phyloP scores from a whole-genome alignment of 2,888 invertebrate species.

The Prosapia bicincta region DNA sequence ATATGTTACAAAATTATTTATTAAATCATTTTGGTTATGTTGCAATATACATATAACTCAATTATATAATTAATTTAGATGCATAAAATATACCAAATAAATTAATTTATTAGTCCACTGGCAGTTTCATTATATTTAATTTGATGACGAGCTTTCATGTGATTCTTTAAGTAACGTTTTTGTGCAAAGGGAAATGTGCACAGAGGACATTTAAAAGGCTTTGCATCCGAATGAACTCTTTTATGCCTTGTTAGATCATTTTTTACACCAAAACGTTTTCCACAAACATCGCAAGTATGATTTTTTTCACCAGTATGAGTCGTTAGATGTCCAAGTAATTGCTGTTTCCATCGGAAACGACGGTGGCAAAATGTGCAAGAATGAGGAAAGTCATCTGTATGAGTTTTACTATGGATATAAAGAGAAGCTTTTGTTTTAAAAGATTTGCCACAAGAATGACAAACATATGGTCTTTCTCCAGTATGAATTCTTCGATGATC shows the following conservation, averaged over 20 bases:
- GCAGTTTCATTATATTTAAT: background rate
- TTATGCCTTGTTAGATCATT: slow-evolving; percentile 24
- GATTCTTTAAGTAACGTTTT: slow-evolving; percentile 37
- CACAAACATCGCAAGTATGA: slow-evolving; percentile 54
- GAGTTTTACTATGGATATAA: slow-evolving; percentile 49
- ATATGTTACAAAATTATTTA: too few relatives aligned
- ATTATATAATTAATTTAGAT: too few relatives aligned
- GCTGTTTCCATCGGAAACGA: slow-evolving; percentile 48
- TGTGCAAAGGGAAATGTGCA: slow-evolving; percentile 24
- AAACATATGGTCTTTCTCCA: slow-evolving; percentile 47
- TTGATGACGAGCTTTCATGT: slow-evolving; percentile 38
- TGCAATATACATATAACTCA: too few relatives aligned
- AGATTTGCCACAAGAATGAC: slow-evolving; percentile 46
- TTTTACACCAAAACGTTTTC: slow-evolving; percentile 40
- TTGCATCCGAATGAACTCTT: slow-evolving; percentile 45
- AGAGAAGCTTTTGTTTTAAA: slow-evolving; percentile 38
- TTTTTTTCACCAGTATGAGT: slow-evolving; percentile 48
- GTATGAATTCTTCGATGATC: slow-evolving; percentile 51
- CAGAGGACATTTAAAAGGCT: slow-evolving; percentile 48
- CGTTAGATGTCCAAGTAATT: slow-evolving; percentile 51
- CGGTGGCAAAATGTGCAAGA: slow-evolving; percentile 58
- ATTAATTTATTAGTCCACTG: too few relatives aligned
- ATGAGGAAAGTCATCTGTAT: slow-evolving; percentile 53
- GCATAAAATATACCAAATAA: too few relatives aligned
- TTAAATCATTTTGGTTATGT: too few relatives aligned